Base-by-base conservation (phyloP, 2,797 vertebrate genomes). In the Cichlasoma orientale region DNA sequence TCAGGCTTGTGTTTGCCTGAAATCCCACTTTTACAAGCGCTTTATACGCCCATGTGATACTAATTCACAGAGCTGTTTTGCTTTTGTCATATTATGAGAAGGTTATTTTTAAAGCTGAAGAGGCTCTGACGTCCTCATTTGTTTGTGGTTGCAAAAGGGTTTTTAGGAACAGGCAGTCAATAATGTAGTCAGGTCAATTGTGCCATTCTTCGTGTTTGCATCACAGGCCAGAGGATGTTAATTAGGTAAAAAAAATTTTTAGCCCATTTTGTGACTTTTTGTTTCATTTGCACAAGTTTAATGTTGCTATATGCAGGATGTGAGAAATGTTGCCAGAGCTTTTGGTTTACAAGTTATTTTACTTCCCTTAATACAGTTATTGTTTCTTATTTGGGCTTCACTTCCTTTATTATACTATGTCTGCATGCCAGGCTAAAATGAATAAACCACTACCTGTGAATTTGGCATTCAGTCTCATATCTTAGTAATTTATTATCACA, bases 111-210 rank as follows among this genome's bases (percentile, higher is more conserved):
- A 59, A 54, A 44, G 18, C 25, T 56, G 29, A 55, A n/a, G 25
- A 68, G 77, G 78, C 56, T 74, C 69, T 0, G 73, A 59, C 27
- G 58, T 74, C 10, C 73, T 70, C 33, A 47, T 87, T 50, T 75
- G 70, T 80, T 47, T 86, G 9, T 71, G 33, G 79, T 78, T 79
- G 72, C 66, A 70, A 27, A 53, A 59, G 72, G 23, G 69, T 68
- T 80, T 80, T 83, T 29, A 72, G 72, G 16, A 63, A 44, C 59
- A 81, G 56, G 4, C 33, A n/a, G 75, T 89, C 82, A 79, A 84
- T 82, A 58, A 59, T 74, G 74, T 5, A 31, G 54, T 72, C 73
- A 72, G 79, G 47, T 84, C 80, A 74, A 8, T 71, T 52, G 27
- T 74, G 44, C 36, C 53, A 4, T 58, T 57, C 70, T 75, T 66